Conservation (phyloP, 2,113 vertebrate genomes). For the Varanus salvator region DNA sequence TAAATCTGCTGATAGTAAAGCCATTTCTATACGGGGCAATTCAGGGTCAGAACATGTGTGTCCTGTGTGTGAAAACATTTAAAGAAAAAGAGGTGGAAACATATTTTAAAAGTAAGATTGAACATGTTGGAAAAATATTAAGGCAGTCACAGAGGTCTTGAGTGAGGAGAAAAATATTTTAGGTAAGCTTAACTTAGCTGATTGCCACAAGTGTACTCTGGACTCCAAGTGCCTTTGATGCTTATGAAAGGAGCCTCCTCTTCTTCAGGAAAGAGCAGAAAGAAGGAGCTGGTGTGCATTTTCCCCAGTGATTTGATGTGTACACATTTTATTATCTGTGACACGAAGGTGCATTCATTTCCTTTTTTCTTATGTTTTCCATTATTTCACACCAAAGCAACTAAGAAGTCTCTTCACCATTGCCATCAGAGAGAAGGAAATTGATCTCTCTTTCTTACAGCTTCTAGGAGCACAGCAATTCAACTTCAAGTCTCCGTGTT, state of each 20-base stretch:
- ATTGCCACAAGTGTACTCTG: neutral
- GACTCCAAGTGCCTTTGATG: neutral
- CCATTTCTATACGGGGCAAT: neutral
- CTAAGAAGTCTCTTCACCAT: neutral
- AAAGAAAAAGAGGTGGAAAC: neutral
- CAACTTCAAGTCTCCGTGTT: neutral
- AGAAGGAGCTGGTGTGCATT: neutral
- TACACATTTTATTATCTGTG: no score
- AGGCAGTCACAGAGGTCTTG: neutral
- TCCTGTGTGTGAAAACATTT: neutral
- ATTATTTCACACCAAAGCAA: neutral
- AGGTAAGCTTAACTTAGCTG: neutral
- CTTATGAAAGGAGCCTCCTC: neutral
- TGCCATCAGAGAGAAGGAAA: slow-evolving; percentile 7
- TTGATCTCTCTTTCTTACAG: neutral
- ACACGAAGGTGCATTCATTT: neutral
- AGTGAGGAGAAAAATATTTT: neutral
- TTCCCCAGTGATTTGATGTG: neutral
- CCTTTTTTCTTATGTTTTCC: neutral
- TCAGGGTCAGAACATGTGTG: neutral
- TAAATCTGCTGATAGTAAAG: slow-evolving; percentile 3
- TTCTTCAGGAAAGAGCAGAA: neutral
- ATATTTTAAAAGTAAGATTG: slow-evolving; percentile 1
- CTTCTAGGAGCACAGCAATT: neutral
- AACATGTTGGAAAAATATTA: neutral